These are phyloP conservation scores for Chaetodon trifasciatus DNA, from an alignment of 2,797 vertebrate species.

Conservation along the genomic window DNA sequence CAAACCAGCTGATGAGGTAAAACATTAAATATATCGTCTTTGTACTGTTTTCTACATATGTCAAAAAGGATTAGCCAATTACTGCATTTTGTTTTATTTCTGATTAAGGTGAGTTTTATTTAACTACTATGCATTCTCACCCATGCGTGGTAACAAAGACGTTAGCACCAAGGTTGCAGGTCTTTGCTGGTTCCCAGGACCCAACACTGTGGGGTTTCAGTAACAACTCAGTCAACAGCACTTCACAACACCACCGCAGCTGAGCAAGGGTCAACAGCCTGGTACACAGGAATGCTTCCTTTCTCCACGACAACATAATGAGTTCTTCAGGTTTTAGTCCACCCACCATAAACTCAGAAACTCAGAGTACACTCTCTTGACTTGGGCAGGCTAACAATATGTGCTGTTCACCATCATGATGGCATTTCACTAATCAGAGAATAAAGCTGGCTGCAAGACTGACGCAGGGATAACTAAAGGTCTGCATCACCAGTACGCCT, in stretches of 20 bases:
- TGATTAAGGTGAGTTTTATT: neutral
- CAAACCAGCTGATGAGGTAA: too few species aligned
- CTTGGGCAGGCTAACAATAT: constrained; percentile 21
- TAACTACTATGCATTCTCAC: neutral
- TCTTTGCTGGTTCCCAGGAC: constrained; percentile 26
- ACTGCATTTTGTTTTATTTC: too few species aligned
- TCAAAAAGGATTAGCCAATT: too few species aligned
- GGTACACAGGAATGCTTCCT: constrained; percentile 9
- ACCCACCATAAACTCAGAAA: constrained; percentile 23
- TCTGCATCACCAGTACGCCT: neutral
- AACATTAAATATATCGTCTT: too few species aligned
- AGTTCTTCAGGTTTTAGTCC: constrained; percentile 5
- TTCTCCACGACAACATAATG: neutral
- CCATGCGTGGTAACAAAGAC: neutral
- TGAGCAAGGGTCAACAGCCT: constrained; percentile 22
- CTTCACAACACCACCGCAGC: constrained; percentile 1
- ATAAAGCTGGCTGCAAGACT: neutral
- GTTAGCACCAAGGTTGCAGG: constrained; percentile 10
- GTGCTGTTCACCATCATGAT: neutral
- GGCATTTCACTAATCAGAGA: neutral
- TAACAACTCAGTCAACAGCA: constrained; percentile 14
- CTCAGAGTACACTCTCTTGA: constrained; percentile 12
- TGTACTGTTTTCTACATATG: too few species aligned
- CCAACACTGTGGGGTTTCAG: constrained; percentile 17
- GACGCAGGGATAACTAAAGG: neutral